Evolutionary conservation across 2,113 vertebrate species (phyloP).

Genomic region (Alosa alosa): DNA sequence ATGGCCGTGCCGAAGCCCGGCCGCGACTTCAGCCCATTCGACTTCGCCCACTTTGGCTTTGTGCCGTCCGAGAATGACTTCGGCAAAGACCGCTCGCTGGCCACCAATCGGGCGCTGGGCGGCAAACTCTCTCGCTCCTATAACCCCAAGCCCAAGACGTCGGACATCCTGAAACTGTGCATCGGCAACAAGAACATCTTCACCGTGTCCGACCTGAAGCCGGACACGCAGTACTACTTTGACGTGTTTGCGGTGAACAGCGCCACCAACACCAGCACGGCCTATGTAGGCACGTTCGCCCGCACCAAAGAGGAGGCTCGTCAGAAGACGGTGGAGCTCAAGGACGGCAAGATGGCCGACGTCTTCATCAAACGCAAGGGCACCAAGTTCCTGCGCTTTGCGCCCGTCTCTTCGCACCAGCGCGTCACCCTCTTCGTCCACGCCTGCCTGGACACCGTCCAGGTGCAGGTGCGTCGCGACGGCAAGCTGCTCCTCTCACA

Average conservation of each 20-base stretch:
- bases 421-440: conserved; percentile 88
- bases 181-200: conserved; percentile 95
- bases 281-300: conserved; percentile 92
- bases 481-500: conserved; percentile 91
- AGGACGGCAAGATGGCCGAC: conserved; percentile 89
- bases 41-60: conserved; percentile 95
- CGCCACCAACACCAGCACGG: conserved; percentile 88
- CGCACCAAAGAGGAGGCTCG: conserved; percentile 91
- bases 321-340: conserved; percentile 89
- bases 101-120: conserved; percentile 50
- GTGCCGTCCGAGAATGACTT: conserved; percentile 72
- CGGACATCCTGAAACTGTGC: conserved; percentile 87
- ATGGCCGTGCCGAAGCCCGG: conserved; percentile 91
- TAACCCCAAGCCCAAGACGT: conserved; percentile 66
- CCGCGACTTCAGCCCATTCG: conserved; percentile 92
- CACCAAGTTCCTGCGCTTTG: conserved; percentile 87
- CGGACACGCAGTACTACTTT: conserved; percentile 94
- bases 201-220: conserved; percentile 90
- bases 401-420: conserved; percentile 91
- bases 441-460: conserved; percentile 85
- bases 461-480: conserved; percentile 89
- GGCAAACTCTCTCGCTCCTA: conserved; percentile 74
- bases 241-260: conserved; percentile 90
- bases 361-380: conserved; percentile 92
- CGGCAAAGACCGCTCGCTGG: conserved; percentile 75